Conservation (phyloP, 2,888 invertebrate genomes). For the Oscheius sp. region DNA sequence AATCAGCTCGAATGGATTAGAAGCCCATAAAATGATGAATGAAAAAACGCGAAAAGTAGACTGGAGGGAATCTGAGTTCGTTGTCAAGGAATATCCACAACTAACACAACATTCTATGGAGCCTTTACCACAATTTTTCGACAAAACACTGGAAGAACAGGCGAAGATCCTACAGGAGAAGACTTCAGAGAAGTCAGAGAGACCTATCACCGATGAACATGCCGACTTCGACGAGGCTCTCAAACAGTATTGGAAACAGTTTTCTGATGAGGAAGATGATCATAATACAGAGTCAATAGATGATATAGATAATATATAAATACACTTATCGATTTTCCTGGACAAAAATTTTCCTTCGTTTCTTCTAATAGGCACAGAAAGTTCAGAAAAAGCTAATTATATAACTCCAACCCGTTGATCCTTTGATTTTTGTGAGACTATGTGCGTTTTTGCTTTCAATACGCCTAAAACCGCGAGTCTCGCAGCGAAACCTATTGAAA, state of each 20-base stretch:
- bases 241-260: neutral
- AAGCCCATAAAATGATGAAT: neutral
- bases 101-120: too few species aligned
- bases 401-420: too few species aligned
- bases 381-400: too few species aligned
- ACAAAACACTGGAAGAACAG: neutral
- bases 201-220: neutral
- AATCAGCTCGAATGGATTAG: neutral
- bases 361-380: neutral
- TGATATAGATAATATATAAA: neutral
- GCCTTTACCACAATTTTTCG: neutral
- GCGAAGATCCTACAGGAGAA: neutral
- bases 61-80: neutral
- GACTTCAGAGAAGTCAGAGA: neutral
- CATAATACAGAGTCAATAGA: constrained; percentile 4
- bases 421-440: too few species aligned
- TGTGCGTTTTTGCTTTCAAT: too few species aligned
- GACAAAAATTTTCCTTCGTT: neutral
- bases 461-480: too few species aligned
- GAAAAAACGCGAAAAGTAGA: neutral
- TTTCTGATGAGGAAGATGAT: neutral
- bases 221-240: neutral
- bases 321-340: neutral
- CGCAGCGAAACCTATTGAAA: too few species aligned
- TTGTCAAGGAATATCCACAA: too few species aligned